These are phyloP conservation scores for Harpagus bidentatus DNA, from an alignment of 2,113 vertebrate species.

Conservation along the genomic window DNA sequence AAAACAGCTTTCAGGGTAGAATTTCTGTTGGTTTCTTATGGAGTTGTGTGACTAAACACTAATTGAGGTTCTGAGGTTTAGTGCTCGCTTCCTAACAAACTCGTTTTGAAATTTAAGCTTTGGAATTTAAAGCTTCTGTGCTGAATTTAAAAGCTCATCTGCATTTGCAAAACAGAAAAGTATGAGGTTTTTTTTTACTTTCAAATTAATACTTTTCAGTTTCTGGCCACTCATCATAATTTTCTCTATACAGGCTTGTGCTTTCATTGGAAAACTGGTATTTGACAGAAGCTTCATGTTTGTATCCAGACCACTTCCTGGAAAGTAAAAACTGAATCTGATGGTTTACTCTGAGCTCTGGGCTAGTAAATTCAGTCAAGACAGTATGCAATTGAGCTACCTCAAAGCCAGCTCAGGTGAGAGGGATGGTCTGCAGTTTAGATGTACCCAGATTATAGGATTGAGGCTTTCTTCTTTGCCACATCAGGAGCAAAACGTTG, in stretches of 20 bases:
- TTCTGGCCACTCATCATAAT: not conserved
- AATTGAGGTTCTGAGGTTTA: slow-evolving; percentile 10
- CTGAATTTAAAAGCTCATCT: slow-evolving; percentile 8
- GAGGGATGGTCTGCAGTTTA: not conserved
- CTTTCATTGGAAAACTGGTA: not conserved
- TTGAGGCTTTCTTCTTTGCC: not conserved
- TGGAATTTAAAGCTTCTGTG: not conserved
- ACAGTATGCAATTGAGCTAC: not conserved
- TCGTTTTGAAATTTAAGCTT: slow-evolving; percentile 10
- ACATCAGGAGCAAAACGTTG: not conserved
- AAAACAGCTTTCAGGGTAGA: not conserved
- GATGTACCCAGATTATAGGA: not conserved
- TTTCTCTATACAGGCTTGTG: not conserved
- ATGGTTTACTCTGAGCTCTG: not conserved
- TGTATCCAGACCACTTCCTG: not conserved
- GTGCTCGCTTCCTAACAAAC: not conserved
- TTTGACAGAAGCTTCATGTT: not conserved
- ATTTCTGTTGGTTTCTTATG: not conserved
- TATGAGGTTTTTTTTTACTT: not conserved
- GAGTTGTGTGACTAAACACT: not conserved
- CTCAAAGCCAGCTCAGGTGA: not conserved
- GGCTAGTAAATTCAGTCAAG: not conserved
- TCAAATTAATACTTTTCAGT: not conserved
- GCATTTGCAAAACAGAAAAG: not conserved
- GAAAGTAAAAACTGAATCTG: not conserved